phyloP scores from a whole-genome alignment of 2,888 invertebrate species.

The Sphaerophoria taeniata region DNA sequence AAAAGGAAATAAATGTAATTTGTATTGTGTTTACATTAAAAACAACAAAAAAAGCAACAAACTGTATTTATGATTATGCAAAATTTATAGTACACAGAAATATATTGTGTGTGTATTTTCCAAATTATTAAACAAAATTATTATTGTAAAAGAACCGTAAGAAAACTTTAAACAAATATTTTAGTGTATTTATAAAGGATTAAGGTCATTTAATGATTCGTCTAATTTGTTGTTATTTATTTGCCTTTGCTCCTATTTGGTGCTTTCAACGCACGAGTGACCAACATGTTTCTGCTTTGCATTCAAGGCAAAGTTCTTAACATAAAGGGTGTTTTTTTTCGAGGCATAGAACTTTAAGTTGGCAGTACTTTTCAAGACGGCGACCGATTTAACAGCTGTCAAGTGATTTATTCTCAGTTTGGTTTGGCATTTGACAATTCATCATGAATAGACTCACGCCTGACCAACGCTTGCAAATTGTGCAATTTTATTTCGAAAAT shows the following conservation, averaged over 20 bases:
- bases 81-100: conserved; percentile 47
- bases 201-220: conserved; percentile 63
- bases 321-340: too few species aligned
- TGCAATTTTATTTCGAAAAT: too few species aligned
- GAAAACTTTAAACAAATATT: conserved; percentile 38
- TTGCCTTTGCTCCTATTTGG: neutral
- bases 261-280: too few species aligned
- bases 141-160: conserved; percentile 64
- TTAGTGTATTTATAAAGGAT: conserved; percentile 70
- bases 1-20: conserved; percentile 54
- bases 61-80: conserved; percentile 49
- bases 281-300: too few species aligned
- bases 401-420: too few species aligned
- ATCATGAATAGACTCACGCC: too few species aligned
- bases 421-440: too few species aligned
- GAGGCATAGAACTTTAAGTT: too few species aligned
- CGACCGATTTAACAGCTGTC: too few species aligned
- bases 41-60: conserved; percentile 1
- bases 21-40: conserved; percentile 56
- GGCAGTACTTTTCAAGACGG: too few species aligned
- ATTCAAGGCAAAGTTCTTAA: too few species aligned
- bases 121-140: conserved; percentile 22
- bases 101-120: conserved; percentile 68
- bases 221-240: conserved; percentile 10
- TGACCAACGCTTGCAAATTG: too few species aligned